phyloP scores from a whole-genome alignment of 1,140 invertebrate species.

The Lepidotrigona ventralis region DNA sequence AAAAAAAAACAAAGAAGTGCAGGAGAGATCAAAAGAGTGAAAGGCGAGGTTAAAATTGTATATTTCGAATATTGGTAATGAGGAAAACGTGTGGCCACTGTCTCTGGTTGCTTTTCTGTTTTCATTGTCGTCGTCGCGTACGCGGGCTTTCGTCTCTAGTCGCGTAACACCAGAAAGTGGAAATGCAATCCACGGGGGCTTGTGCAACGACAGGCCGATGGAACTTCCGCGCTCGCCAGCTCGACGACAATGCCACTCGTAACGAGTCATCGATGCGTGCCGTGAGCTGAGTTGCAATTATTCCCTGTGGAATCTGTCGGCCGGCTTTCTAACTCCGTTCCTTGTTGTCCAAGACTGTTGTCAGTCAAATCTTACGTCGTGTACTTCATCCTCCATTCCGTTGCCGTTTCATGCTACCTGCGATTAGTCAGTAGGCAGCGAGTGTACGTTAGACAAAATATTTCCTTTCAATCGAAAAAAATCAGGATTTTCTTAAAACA shows the following conservation, averaged over 20 bases:
- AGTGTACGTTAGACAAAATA: neutral
- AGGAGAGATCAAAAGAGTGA: neutral
- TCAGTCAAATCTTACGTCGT: neutral
- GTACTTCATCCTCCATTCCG: neutral
- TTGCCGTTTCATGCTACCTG: neutral
- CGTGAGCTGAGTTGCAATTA: conserved; percentile 12
- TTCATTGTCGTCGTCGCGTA: conserved; percentile 20
- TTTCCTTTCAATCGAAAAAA: no score
- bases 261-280: conserved; percentile 33
- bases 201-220: conserved; percentile 33
- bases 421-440: neutral
- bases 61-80: conserved; percentile 1
- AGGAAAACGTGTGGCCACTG: conserved; percentile 3
- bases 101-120: conserved; percentile 26
- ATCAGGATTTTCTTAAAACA: no score
- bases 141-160: conserved; percentile 10
- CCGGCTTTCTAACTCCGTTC: neutral
- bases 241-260: conserved; percentile 24
- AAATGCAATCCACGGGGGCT: conserved; percentile 45
- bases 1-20: neutral
- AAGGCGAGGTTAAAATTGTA: conserved; percentile 4
- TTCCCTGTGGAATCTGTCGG: conserved; percentile 11
- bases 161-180: conserved; percentile 61
- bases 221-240: conserved; percentile 23
- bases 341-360: neutral